Conservation (phyloP, 2,888 invertebrate species). For the Torymus tubicola region DNA sequence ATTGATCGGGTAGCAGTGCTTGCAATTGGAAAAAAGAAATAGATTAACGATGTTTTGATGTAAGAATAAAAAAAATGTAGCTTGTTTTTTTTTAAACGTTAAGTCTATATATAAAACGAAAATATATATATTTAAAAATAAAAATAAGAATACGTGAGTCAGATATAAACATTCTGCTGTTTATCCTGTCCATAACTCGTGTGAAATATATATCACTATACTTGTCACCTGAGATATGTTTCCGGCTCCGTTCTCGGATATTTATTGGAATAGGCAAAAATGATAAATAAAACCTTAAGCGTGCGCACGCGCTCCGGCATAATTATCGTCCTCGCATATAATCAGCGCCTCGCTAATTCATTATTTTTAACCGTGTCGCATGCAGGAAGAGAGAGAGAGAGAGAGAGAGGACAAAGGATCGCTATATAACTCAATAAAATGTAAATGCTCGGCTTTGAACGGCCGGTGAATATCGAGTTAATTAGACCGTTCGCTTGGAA, state of each 20-base stretch:
- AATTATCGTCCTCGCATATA: constrained; percentile 3
- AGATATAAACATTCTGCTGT: too few species aligned
- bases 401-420: background rate
- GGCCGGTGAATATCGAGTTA: background rate
- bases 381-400: background rate
- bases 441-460: background rate
- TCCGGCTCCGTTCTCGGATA: constrained; percentile 21
- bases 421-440: constrained; percentile 11
- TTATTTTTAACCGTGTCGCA: background rate
- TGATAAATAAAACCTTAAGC: constrained; percentile 9
- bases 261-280: background rate
- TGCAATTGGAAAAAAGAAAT: too few species aligned
- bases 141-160: too few species aligned
- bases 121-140: too few species aligned
- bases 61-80: too few species aligned
- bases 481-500: background rate
- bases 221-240: constrained; percentile 17
- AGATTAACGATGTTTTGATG: too few species aligned
- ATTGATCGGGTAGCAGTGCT: too few species aligned
- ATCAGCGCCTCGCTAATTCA: constrained; percentile 16
- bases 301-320: too few species aligned
- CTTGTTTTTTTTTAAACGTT: too few species aligned
- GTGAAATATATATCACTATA: constrained; percentile 26
- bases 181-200: too few species aligned
- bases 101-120: too few species aligned